Evolutionary conservation across 2,888 invertebrate genomes (phyloP).

Genomic region (Nebria brevicollis): DNA sequence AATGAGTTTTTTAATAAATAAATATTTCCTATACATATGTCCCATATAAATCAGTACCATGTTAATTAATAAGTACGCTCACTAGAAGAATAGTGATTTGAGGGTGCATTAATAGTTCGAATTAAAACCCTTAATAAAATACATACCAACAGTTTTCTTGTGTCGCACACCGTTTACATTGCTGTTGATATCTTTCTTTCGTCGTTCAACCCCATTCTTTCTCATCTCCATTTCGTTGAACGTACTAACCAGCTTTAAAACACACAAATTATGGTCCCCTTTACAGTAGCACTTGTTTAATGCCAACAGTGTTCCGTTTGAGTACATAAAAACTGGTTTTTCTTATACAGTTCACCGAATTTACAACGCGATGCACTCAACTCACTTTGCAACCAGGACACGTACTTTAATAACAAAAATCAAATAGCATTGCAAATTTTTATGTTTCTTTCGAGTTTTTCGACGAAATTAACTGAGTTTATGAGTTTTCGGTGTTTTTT

Average conservation of each 20-base stretch:
- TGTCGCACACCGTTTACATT: constrained; percentile 53
- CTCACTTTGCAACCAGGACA: neutral
- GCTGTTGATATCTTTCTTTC: constrained; percentile 54
- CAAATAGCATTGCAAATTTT: neutral
- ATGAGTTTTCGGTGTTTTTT: too few species aligned
- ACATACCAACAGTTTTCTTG: constrained; percentile 55
- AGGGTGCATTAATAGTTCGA: neutral
- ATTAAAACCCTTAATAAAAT: neutral
- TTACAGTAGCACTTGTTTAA: constrained; percentile 47
- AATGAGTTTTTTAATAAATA: constrained; percentile 15
- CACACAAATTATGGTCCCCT: constrained; percentile 48
- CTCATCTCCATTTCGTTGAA: constrained; percentile 49
- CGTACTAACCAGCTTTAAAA: constrained; percentile 47
- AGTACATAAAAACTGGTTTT: constrained; percentile 48
- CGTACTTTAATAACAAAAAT: neutral
- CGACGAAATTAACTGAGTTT: too few species aligned
- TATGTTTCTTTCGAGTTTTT: neutral
- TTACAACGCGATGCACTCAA: neutral
- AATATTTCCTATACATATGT: neutral
- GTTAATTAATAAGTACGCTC: neutral
- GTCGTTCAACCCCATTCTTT: constrained; percentile 44
- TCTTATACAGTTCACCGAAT: neutral
- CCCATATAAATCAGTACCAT: neutral
- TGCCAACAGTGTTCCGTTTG: constrained; percentile 39
- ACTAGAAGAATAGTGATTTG: neutral